Conservation (phyloP, 2,113 vertebrate species). For the rabbit (Oryctolagus cuniculus) region DNA sequence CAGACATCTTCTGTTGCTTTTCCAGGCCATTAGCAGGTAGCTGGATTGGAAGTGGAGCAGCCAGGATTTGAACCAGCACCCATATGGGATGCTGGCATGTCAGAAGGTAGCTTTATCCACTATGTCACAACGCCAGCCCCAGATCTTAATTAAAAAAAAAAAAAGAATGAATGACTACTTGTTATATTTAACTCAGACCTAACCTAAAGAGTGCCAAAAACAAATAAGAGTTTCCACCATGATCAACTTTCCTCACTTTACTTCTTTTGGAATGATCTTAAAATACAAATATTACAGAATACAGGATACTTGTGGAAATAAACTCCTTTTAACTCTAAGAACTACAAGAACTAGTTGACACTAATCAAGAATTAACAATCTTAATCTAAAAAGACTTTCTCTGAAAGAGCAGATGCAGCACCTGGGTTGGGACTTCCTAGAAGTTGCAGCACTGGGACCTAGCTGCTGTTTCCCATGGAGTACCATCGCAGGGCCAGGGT, state of each 20-base stretch:
- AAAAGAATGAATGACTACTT: not conserved
- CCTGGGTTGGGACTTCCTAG: not conserved
- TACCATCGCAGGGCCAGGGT: not conserved
- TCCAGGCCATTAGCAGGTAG: too few species aligned
- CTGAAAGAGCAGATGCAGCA: not conserved
- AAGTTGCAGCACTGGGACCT: not conserved
- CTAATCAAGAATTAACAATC: not conserved
- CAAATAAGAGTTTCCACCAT: not conserved
- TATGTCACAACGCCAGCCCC: too few species aligned
- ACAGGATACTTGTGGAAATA: not conserved
- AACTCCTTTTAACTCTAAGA: not conserved
- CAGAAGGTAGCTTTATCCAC: too few species aligned
- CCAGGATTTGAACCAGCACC: too few species aligned
- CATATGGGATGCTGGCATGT: too few species aligned
- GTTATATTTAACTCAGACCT: conserved; percentile 20
- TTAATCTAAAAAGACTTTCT: not conserved
- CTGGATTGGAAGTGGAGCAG: too few species aligned
- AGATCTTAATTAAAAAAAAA: not conserved
- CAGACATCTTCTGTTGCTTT: too few species aligned
- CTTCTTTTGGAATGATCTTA: not conserved
- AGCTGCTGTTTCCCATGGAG: not conserved
- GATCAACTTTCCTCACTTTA: not conserved
- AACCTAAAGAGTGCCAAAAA: not conserved
- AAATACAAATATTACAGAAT: not conserved
- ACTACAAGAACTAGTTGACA: not conserved